These are phyloP conservation scores for Odontomachus brunneus DNA, from an alignment of 1,140 invertebrate species.

Conservation along the genomic window DNA sequence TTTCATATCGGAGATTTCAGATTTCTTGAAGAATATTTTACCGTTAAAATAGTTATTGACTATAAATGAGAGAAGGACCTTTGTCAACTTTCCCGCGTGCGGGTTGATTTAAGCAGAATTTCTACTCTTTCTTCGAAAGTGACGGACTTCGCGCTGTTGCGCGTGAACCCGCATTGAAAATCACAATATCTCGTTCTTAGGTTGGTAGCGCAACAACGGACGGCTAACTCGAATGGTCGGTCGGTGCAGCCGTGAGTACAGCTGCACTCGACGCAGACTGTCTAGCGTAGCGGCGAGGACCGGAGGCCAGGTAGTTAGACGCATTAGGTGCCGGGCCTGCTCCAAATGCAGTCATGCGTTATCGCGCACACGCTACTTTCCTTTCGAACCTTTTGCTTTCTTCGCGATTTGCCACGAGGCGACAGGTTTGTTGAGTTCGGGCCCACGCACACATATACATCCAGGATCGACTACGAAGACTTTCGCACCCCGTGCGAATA, in stretches of 20 bases:
- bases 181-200: conserved; percentile 2
- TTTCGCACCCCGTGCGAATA: background rate
- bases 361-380: conserved; percentile 3
- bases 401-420: background rate
- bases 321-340: conserved; percentile 44
- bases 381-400: conserved; percentile 47
- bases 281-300: background rate
- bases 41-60: too few species aligned
- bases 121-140: background rate
- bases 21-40: background rate
- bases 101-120: background rate
- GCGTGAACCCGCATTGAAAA: background rate
- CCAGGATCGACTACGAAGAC: background rate
- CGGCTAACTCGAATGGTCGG: conserved; percentile 46
- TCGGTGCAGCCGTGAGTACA: conserved; percentile 64
- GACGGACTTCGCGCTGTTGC: background rate
- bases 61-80: background rate
- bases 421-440: conserved; percentile 2
- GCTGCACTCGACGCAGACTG: conserved; percentile 50
- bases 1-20: too few species aligned
- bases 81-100: background rate
- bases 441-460: background rate
- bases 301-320: conserved; percentile 35
- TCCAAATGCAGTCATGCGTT: conserved; percentile 50
- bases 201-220: conserved; percentile 53